A percentile compares a stretch with the other conserved stretches of the same genome.
Evolutionary conservation across 2,797 vertebrate species (phyloP).

Genomic region (Enoplosus armatus): DNA sequence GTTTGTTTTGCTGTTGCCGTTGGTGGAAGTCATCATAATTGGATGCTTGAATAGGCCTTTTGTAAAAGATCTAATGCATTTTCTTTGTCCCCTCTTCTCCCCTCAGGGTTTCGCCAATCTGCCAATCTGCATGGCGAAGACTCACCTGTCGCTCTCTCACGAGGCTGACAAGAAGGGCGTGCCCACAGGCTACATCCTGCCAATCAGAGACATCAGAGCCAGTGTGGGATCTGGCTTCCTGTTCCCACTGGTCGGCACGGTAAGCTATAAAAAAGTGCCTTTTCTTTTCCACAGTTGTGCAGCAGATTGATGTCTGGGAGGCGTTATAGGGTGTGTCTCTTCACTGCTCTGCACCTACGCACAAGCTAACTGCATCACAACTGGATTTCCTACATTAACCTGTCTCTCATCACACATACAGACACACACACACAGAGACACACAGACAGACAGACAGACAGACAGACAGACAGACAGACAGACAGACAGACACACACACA

Average conservation of each 20-base stretch:
- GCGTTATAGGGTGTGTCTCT: too few species aligned
- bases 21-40: not conserved
- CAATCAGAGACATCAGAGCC: slow-evolving; percentile 95
- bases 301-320: not conserved
- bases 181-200: slow-evolving; percentile 92
- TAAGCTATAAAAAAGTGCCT: slow-evolving; percentile 72
- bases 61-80: not conserved
- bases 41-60: not conserved
- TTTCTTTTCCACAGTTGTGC: not conserved
- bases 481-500: too few species aligned
- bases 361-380: not conserved
- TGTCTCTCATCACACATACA: not conserved
- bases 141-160: slow-evolving; percentile 96
- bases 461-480: too few species aligned
- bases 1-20: not conserved
- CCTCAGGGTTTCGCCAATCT: slow-evolving; percentile 92
- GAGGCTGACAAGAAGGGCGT: slow-evolving; percentile 96
- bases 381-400: slow-evolving; percentile 1
- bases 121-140: slow-evolving; percentile 99
- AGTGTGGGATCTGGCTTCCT: slow-evolving; percentile 97
- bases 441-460: too few species aligned
- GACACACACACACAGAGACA: too few species aligned
- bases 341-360: fast-evolving
- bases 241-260: slow-evolving; percentile 94
- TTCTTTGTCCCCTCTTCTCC: slow-evolving; percentile 15